Evolutionary conservation across 1,140 invertebrate species (phyloP).

Genomic region (Meteorus sp.): DNA sequence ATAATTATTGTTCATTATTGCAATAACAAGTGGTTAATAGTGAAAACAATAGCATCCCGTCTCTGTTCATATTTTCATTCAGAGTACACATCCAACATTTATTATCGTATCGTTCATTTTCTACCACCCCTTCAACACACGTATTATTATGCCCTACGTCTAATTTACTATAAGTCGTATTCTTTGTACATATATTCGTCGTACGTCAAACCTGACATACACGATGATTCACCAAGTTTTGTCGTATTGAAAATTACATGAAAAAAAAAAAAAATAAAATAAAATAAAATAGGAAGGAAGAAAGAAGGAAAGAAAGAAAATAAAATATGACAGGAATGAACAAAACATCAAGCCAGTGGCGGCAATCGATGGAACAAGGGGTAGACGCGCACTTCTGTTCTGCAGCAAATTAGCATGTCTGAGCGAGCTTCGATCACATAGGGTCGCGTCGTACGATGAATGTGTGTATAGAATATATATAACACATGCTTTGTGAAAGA

Average conservation of each 20-base stretch:
- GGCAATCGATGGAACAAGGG: background rate
- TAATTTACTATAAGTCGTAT: too few species aligned
- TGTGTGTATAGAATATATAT: too few species aligned
- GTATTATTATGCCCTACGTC: background rate
- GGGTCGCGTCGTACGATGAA: slow-evolving; percentile 1
- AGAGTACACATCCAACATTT: too few species aligned
- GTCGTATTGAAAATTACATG: slow-evolving; percentile 39
- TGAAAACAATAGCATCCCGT: too few species aligned
- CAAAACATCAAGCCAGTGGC: too few species aligned
- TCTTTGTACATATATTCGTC: background rate
- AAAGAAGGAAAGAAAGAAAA: too few species aligned
- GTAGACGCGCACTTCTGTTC: slow-evolving; percentile 24
- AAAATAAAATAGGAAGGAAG: background rate
- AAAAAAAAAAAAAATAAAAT: slow-evolving; percentile 18
- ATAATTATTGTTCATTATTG: background rate
- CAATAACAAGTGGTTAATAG: background rate
- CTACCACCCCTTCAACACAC: background rate
- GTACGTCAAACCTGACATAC: background rate
- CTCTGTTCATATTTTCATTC: too few species aligned
- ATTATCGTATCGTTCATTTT: too few species aligned
- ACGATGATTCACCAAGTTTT: slow-evolving; percentile 41
- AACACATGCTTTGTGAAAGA: too few species aligned
- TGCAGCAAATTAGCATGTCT: slow-evolving; percentile 48
- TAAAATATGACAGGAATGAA: too few species aligned
- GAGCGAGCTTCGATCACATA: slow-evolving; percentile 36